Evolutionary conservation across 2,888 invertebrate genomes (phyloP).

Genomic region (Ferrisia virgata): DNA sequence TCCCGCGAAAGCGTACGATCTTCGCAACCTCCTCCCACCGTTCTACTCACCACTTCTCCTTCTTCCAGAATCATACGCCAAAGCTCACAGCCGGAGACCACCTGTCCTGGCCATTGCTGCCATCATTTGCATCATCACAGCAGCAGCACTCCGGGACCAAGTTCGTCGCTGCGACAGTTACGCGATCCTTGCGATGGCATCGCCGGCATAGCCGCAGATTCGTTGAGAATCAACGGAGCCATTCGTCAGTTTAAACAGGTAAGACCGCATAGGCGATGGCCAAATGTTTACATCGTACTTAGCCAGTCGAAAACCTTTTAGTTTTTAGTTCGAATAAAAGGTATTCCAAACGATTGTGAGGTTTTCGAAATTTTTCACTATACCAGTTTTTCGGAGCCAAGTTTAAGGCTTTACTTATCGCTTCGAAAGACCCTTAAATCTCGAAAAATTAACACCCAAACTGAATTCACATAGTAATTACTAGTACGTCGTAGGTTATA

Average conservation of each 20-base stretch:
- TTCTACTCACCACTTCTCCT: slow-evolving; percentile 67
- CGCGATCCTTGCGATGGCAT: slow-evolving; percentile 81
- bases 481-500: too few relatives aligned
- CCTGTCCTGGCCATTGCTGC: slow-evolving; percentile 60
- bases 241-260: slow-evolving; percentile 96
- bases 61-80: slow-evolving; percentile 78
- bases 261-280: too few relatives aligned
- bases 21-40: slow-evolving; percentile 63
- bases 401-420: too few relatives aligned
- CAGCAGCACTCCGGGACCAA: slow-evolving; percentile 62
- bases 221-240: slow-evolving; percentile 91
- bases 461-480: neutral
- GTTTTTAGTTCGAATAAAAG: too few relatives aligned
- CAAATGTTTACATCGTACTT: too few relatives aligned
- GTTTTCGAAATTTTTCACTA: too few relatives aligned
- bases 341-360: too few relatives aligned
- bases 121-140: slow-evolving; percentile 56
- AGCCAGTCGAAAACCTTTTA: too few relatives aligned
- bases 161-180: slow-evolving; percentile 81
- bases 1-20: slow-evolving; percentile 69
- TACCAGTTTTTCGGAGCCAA: too few relatives aligned
- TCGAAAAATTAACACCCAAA: too few relatives aligned
- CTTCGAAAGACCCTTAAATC: too few relatives aligned
- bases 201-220: slow-evolving; percentile 93
- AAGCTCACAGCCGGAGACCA: slow-evolving; percentile 80